phyloP scores from a whole-genome alignment of 23 tunicate species.

The Corella eumyota region DNA sequence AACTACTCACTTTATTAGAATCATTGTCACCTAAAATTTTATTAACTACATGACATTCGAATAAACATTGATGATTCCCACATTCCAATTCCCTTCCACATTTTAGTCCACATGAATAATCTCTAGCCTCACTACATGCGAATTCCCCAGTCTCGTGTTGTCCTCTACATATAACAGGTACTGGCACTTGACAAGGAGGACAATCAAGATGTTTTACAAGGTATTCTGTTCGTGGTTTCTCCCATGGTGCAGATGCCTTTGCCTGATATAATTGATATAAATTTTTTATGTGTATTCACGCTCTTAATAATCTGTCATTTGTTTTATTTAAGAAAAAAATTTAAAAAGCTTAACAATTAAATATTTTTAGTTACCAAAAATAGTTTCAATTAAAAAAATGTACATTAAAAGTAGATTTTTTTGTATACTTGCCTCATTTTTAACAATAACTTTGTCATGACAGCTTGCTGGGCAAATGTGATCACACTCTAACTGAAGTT shows the following conservation, averaged over 20 bases:
- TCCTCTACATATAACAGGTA: slow-evolving; percentile 49
- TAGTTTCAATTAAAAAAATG: too few relatives aligned
- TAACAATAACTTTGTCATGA: slow-evolving; percentile 67
- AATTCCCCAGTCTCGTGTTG: slow-evolving; percentile 42
- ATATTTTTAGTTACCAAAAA: background rate
- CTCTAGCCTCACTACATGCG: slow-evolving; percentile 47
- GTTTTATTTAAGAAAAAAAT: background rate
- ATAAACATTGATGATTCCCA: slow-evolving; percentile 51
- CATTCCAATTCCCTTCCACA: slow-evolving; percentile 59
- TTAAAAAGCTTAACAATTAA: background rate
- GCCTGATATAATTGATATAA: background rate
- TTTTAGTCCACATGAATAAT: slow-evolving; percentile 51
- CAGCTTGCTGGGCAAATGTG: slow-evolving; percentile 63
- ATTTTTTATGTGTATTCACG: background rate
- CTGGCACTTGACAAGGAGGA: slow-evolving; percentile 65
- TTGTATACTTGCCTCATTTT: slow-evolving; percentile 41
- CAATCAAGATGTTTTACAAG: slow-evolving; percentile 36
- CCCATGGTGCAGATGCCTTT: slow-evolving; percentile 86
- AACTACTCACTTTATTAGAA: too few relatives aligned
- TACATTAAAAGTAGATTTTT: background rate
- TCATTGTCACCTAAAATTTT: too few relatives aligned
- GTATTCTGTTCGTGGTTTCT: slow-evolving; percentile 23
- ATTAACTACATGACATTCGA: slow-evolving; percentile 56
- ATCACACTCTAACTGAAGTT: slow-evolving; percentile 26
- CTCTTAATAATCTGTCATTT: background rate